Evolutionary conservation across 2,113 vertebrate genomes (phyloP).

Genomic region (Planiliza haematocheilus): DNA sequence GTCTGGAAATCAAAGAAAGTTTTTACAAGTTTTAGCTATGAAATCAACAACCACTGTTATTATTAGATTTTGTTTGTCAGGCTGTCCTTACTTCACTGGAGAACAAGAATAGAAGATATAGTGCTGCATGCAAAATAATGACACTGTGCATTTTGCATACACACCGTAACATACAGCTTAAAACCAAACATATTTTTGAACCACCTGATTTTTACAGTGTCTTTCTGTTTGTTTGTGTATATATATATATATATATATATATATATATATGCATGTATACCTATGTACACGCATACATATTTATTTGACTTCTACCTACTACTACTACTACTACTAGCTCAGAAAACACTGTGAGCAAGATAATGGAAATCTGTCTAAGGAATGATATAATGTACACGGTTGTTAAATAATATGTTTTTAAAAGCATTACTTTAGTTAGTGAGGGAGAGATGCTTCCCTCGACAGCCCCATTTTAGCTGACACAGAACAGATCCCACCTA

Average conservation of each 20-base stretch:
- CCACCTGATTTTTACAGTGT: too few relatives aligned
- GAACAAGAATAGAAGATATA: background rate
- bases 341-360: conserved; percentile 1
- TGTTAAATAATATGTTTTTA: conserved; percentile 17
- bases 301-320: background rate
- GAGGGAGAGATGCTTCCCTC: conserved; percentile 51
- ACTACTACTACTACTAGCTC: too few relatives aligned
- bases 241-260: too few relatives aligned
- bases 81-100: too few relatives aligned
- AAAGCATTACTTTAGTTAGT: conserved; percentile 28
- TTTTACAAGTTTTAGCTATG: conserved; percentile 3
- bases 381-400: conserved; percentile 9
- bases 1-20: conserved; percentile 85
- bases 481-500: conserved; percentile 72
- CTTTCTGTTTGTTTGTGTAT: too few relatives aligned
- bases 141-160: background rate
- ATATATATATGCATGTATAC: too few relatives aligned
- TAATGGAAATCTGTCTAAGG: background rate
- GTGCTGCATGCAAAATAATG: background rate
- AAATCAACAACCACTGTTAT: background rate
- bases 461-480: conserved; percentile 68
- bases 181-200: too few relatives aligned
- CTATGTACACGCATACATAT: background rate
- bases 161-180: too few relatives aligned
- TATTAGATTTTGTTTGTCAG: background rate